These are phyloP conservation scores for Luehdorfia chinensis DNA, from an alignment of 1,140 invertebrate genomes.

Conservation along the genomic window DNA sequence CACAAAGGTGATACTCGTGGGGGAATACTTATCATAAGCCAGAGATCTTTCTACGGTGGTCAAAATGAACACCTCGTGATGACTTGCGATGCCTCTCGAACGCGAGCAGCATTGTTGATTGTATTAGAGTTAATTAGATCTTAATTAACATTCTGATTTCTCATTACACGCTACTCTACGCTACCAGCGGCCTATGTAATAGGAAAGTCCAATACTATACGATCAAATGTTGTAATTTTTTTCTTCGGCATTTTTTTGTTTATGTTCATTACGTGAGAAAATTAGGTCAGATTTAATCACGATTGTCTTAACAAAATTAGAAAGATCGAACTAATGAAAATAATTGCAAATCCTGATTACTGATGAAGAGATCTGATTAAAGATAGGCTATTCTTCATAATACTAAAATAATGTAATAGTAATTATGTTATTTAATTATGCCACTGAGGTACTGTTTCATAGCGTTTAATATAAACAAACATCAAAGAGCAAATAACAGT, in stretches of 20 bases:
- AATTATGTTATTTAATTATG: no score
- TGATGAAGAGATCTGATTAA: no score
- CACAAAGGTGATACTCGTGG: constrained; percentile 24
- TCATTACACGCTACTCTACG: constrained; percentile 72
- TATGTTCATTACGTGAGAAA: constrained; percentile 9
- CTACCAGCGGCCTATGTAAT: constrained; percentile 63
- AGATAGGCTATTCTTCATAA: no score
- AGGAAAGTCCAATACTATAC: constrained; percentile 46
- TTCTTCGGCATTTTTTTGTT: constrained; percentile 10
- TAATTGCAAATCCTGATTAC: no score
- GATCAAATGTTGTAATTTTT: constrained; percentile 10
- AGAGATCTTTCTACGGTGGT: constrained; percentile 45
- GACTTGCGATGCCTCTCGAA: constrained; percentile 68
- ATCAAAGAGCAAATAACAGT: no score
- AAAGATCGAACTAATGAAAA: no score
- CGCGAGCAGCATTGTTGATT: constrained; percentile 71
- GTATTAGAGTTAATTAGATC: constrained; percentile 75
- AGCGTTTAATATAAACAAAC: no score
- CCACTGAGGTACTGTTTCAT: no score
- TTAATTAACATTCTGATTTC: constrained; percentile 75
- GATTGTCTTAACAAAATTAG: constrained; percentile 15
- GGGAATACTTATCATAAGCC: constrained; percentile 29
- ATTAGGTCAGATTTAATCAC: constrained; percentile 14
- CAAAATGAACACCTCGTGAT: constrained; percentile 48
- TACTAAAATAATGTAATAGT: no score